A percentile compares a stretch with the other conserved stretches of the same genome.
Conservation (phyloP, 2,888 invertebrate genomes). For the Amorpha juglandis region DNA sequence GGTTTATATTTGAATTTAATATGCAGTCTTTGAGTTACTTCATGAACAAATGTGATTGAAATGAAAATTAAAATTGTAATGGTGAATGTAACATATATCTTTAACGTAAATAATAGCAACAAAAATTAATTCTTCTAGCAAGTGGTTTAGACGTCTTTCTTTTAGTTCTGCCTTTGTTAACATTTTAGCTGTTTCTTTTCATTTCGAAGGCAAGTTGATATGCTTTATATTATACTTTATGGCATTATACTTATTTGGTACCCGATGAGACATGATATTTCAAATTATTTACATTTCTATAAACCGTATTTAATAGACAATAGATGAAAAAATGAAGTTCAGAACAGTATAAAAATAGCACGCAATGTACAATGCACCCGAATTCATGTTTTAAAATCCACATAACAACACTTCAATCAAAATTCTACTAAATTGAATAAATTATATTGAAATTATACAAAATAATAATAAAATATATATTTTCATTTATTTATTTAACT, state of each 20-base stretch:
- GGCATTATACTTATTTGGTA: neutral
- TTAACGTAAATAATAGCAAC: neutral
- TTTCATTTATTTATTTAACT: conserved; percentile 31
- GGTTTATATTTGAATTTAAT: neutral
- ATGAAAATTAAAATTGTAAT: too few relatives aligned
- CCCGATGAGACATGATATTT: neutral
- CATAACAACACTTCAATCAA: conserved; percentile 71
- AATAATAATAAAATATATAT: conserved; percentile 56
- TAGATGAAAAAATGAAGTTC: conserved; percentile 39
- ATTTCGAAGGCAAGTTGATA: conserved; percentile 12
- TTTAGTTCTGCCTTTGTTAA: neutral
- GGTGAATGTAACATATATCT: neutral
- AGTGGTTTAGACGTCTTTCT: neutral
- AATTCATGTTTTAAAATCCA: conserved; percentile 59
- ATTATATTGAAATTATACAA: conserved; percentile 73
- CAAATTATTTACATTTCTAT: conserved; percentile 6
- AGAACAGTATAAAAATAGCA: conserved; percentile 43
- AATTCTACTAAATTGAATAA: conserved; percentile 78
- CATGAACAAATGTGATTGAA: neutral
- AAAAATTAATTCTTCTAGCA: neutral
- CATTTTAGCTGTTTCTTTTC: neutral
- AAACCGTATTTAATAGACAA: neutral
- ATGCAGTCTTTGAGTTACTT: conserved; percentile 19
- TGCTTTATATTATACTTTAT: neutral
- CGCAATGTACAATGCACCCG: conserved; percentile 67